Percentiles rank a stretch among this genome's conserved stretches.
phyloP scores from a whole-genome alignment of 2,888 invertebrate genomes.

The Chrysodeixis includens region DNA sequence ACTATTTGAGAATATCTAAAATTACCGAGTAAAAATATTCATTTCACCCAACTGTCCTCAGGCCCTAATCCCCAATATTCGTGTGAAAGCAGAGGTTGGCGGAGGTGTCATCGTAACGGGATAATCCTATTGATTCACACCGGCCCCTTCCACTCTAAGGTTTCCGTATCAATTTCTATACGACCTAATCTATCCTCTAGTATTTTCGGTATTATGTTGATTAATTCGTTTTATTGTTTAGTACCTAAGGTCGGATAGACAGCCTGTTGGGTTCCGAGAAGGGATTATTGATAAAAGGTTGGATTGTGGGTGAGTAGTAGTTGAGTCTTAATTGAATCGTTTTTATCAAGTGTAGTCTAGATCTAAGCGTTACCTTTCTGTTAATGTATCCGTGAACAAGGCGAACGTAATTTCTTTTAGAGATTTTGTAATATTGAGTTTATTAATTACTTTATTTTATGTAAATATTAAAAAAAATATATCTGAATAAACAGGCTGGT shows the following conservation, averaged over 20 bases:
- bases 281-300: not conserved
- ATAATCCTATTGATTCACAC: conserved; percentile 68
- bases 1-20: conserved; percentile 36
- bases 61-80: conserved; percentile 52
- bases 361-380: not conserved
- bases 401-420: no score
- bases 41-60: conserved; percentile 34
- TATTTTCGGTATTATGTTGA: conserved; percentile 44
- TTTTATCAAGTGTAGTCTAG: not conserved
- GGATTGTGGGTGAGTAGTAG: not conserved
- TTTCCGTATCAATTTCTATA: conserved; percentile 66
- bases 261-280: not conserved
- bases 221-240: conserved; percentile 41
- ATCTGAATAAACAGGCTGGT: no score
- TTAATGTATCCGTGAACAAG: no score
- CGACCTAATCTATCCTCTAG: conserved; percentile 38
- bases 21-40: conserved; percentile 32
- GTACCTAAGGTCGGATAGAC: not conserved
- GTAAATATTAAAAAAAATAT: no score
- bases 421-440: no score
- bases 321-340: conserved; percentile 1
- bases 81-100: conserved; percentile 58
- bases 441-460: no score
- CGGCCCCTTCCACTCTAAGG: conserved; percentile 52
- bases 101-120: conserved; percentile 65